These are phyloP conservation scores for Lepidiolamprologus cunningtoni DNA, from an alignment of 2,113 vertebrate genomes.

Conservation along the genomic window DNA sequence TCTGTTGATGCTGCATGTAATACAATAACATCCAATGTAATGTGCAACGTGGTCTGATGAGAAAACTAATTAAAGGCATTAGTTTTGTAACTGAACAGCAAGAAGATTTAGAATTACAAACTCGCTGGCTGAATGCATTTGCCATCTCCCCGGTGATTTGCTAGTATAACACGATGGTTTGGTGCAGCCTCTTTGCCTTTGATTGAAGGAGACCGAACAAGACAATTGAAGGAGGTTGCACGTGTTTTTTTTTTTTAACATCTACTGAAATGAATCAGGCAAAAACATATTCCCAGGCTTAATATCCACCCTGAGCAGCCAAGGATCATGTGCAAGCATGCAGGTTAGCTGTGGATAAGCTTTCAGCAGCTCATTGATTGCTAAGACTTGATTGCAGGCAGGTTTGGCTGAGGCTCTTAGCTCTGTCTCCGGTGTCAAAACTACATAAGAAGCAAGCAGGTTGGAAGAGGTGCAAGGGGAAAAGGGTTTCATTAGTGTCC, in stretches of 20 bases:
- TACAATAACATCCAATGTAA: background rate
- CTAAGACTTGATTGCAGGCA: conserved; percentile 11
- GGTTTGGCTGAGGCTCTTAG: conserved; percentile 31
- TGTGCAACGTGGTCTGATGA: background rate
- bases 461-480: background rate
- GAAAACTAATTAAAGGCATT: conserved; percentile 1
- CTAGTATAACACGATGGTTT: background rate
- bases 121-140: background rate
- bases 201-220: background rate
- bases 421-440: conserved; percentile 27
- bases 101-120: background rate
- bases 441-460: background rate
- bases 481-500: background rate
- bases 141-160: background rate
- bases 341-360: conserved; percentile 17
- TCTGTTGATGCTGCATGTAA: background rate
- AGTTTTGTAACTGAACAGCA: background rate
- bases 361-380: conserved; percentile 46
- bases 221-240: background rate
- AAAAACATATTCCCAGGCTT: background rate
- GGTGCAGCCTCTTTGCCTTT: background rate
- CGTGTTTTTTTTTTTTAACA: background rate
- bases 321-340: conserved; percentile 12
- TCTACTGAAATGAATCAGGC: background rate
- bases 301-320: background rate